phyloP scores from a whole-genome alignment of 2,797 vertebrate species.

The Melopsittacus undulatus region DNA sequence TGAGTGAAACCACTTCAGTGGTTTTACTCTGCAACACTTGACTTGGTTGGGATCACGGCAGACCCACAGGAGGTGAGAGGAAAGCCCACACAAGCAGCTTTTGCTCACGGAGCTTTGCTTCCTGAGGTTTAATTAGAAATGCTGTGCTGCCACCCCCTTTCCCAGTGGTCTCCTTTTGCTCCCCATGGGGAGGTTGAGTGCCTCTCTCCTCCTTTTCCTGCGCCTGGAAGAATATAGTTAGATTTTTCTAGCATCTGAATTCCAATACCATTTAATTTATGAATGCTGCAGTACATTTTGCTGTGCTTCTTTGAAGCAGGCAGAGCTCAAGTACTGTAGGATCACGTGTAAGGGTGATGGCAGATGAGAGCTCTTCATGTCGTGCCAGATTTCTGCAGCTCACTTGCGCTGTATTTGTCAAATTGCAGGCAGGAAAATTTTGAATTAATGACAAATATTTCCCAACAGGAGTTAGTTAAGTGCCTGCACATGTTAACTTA shows the following conservation, averaged over 20 bases:
- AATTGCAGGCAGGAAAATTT: slow-evolving; percentile 24
- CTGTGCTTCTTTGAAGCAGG: background rate
- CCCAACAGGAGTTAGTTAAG: slow-evolving; percentile 52
- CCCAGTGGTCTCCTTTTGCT: background rate
- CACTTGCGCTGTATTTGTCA: background rate
- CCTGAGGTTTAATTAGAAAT: background rate
- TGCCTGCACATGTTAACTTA: slow-evolving; percentile 45
- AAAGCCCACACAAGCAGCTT: background rate
- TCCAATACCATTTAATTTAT: background rate
- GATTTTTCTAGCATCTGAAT: background rate
- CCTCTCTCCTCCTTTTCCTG: background rate
- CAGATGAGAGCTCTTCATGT: slow-evolving; percentile 16
- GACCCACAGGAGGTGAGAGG: background rate
- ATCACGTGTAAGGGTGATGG: background rate
- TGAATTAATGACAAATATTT: slow-evolving; percentile 56
- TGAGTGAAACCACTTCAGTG: background rate
- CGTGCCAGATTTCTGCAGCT: slow-evolving; percentile 8
- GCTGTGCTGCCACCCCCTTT: background rate
- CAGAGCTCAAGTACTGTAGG: background rate
- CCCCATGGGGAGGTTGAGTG: background rate
- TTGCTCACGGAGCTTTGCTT: background rate
- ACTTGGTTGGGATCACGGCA: background rate
- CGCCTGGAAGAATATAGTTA: background rate
- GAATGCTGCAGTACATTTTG: background rate
- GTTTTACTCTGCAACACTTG: background rate